These are phyloP conservation scores for Sylvilagus bachmani DNA, from an alignment of 2,113 vertebrate genomes.

Conservation along the genomic window DNA sequence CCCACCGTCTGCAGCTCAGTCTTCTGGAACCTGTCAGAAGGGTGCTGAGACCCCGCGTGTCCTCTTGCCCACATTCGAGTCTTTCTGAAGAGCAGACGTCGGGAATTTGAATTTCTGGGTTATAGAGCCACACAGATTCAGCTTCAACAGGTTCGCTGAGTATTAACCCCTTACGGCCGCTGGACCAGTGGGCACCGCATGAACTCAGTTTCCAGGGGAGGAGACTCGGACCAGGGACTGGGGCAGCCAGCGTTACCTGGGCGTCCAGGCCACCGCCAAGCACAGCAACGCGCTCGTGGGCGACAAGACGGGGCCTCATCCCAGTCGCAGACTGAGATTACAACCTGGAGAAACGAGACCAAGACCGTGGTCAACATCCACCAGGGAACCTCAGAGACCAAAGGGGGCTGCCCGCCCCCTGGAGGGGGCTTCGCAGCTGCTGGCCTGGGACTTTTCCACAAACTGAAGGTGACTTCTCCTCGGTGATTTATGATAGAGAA, in stretches of 20 bases:
- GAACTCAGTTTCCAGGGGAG: not conserved
- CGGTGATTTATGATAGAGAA: conserved; percentile 80
- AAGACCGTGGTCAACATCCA: conserved; percentile 71
- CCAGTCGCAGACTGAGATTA: not conserved
- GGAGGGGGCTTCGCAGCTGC: conserved; percentile 65
- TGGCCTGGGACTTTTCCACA: conserved; percentile 81
- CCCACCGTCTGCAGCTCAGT: too few relatives aligned
- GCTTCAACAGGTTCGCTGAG: not conserved
- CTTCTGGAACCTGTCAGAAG: not conserved
- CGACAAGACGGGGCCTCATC: not conserved
- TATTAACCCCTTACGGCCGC: not conserved
- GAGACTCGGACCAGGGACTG: not conserved
- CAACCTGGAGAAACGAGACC: conserved; percentile 19
- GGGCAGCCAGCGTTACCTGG: not conserved
- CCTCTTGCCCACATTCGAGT: not conserved
- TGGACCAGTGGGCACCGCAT: not conserved
- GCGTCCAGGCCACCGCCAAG: not conserved
- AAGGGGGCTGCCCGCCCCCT: conserved; percentile 47
- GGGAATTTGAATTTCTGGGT: not conserved
- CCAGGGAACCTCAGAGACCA: conserved; percentile 79
- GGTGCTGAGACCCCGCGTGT: not conserved
- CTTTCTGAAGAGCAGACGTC: not conserved
- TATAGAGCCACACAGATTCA: not conserved
- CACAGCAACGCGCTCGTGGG: not conserved
- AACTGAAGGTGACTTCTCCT: conserved; percentile 67